Conservation (phyloP, 2,113 vertebrate species). For the Taxidea taxus region DNA sequence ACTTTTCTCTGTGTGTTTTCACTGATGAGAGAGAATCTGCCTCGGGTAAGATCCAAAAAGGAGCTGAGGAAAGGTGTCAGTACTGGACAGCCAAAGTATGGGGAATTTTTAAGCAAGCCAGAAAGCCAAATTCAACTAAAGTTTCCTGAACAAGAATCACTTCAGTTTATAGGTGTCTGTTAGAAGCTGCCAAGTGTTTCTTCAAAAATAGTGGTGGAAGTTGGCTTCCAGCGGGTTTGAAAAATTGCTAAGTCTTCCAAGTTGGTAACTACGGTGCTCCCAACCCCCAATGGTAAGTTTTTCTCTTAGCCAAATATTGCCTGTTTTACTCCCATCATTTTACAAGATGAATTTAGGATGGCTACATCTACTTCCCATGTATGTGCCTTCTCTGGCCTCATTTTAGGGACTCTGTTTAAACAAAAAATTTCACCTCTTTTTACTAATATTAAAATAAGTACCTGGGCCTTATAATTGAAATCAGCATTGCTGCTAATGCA, state of each 20-base stretch:
- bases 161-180: neutral
- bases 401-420: neutral
- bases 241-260: neutral
- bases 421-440: neutral
- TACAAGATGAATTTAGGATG: neutral
- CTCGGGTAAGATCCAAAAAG: neutral
- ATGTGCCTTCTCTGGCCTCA: neutral
- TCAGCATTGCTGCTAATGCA: neutral
- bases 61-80: neutral
- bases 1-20: neutral
- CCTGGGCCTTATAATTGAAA: neutral
- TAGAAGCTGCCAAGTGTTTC: neutral
- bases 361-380: neutral
- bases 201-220: neutral
- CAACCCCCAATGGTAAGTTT: neutral
- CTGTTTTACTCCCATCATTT: neutral
- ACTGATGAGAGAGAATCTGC: neutral
- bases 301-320: neutral
- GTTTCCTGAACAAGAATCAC: neutral
- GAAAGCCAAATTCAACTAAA: neutral
- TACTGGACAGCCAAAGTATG: neutral
- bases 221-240: neutral
- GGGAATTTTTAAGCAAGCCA: neutral
- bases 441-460: neutral
- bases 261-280: neutral